Evolutionary conservation across 2,113 vertebrate species (phyloP).

Genomic region (Microcebus murinus): DNA sequence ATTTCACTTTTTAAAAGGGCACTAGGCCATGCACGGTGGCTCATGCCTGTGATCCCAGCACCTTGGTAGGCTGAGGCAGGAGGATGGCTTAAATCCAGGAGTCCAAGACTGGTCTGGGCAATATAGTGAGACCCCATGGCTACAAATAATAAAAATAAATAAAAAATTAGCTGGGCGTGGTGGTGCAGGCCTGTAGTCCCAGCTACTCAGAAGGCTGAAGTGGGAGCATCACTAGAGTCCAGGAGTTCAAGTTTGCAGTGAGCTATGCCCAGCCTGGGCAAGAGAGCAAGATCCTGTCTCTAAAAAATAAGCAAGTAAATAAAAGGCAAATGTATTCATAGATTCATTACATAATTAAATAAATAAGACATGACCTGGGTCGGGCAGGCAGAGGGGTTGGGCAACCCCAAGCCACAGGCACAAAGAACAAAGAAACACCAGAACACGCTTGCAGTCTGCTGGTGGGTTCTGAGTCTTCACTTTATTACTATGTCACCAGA

Average conservation of each 20-base stretch:
- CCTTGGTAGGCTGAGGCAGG: too few relatives aligned
- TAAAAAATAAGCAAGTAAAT: background rate
- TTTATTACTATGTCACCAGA: conserved; percentile 89
- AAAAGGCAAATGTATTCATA: background rate
- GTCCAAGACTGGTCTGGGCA: too few relatives aligned
- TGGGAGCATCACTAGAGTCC: background rate
- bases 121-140: too few relatives aligned
- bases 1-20: background rate
- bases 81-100: too few relatives aligned
- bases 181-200: background rate
- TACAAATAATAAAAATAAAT: too few relatives aligned
- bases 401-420: background rate
- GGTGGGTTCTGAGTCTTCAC: conserved; percentile 81
- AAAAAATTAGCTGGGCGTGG: too few relatives aligned
- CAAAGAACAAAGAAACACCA: background rate
- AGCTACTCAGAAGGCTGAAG: background rate
- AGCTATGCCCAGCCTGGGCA: background rate
- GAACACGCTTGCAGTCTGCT: background rate
- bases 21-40: too few relatives aligned
- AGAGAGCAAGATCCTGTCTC: background rate
- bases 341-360: background rate
- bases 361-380: background rate
- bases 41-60: too few relatives aligned
- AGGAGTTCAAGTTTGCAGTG: background rate
- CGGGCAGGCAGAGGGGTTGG: background rate